Conservation (phyloP, 1,140 invertebrate genomes). For the Samia ricini region DNA sequence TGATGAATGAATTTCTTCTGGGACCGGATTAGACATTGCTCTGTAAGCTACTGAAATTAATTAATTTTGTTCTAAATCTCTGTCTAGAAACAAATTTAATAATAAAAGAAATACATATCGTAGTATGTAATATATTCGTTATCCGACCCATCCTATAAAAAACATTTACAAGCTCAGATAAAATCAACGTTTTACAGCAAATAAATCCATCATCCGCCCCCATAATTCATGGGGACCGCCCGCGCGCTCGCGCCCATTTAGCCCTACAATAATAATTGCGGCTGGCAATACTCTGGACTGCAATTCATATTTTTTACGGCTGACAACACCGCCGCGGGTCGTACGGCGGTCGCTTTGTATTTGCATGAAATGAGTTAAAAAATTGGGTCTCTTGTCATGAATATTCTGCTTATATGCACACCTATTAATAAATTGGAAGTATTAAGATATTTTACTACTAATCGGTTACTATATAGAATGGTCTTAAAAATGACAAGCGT, state of each 20-base stretch:
- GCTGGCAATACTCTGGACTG: conserved; percentile 14
- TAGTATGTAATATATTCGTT: background rate
- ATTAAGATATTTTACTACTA: no score
- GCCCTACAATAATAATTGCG: conserved; percentile 1
- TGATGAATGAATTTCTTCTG: no score
- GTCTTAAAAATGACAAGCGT: no score
- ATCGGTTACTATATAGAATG: no score
- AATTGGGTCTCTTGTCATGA: no score
- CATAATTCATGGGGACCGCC: conserved; percentile 21
- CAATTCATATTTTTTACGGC: conserved; percentile 18
- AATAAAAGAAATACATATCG: background rate
- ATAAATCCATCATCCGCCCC: conserved; percentile 15
- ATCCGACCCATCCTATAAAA: background rate
- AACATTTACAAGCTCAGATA: background rate
- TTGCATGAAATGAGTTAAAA: background rate
- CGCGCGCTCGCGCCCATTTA: conserved; percentile 9
- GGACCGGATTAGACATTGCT: no score
- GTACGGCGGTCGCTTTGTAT: conserved; percentile 15
- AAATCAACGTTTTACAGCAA: background rate
- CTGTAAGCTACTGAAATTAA: no score
- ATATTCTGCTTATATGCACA: no score
- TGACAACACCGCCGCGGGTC: conserved; percentile 14
- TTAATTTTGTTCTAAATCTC: no score
- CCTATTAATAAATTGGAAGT: no score
- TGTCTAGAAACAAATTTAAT: background rate